Evolutionary conservation across 2,113 vertebrate species (phyloP), one percentile per base, ranked within the genome.

Genomic region (Andinoacara biseriatus): DNA sequence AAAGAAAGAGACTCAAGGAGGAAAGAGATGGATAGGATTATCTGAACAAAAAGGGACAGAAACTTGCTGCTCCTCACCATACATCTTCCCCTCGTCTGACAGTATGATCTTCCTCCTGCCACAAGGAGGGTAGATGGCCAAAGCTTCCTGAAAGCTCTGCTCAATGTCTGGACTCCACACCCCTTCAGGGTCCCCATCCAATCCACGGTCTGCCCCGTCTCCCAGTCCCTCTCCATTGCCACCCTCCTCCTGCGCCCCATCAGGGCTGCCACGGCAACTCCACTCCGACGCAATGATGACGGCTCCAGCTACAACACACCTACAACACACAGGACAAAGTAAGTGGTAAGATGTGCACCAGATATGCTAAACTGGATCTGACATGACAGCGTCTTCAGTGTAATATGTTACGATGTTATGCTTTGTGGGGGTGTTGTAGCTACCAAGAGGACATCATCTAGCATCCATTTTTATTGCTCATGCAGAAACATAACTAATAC

Each of bases 251-350:
- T 96, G 97, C 95, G 97, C 96, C 95, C 97, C 97, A 72, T 97
- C 97, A 94, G 98, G 98, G 96, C 98, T 99, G 96, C 96, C 95
- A 94, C 96, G 98, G 95, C 96, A 90, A 95, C 96, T 97, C 98
- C 98, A 99, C 96, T 97, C 98, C 96, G 98, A 97, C 96, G 97
- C 97, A 98, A 99, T 99, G 95, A 96, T 98, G 98, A 96, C 98
- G 97, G 97, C 96, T 98, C 93, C 94, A 90, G 94, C 96, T 78
- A 93, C 92, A 87, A 91, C 91, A 77, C 87, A 94, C 94, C 93
- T 90, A 26, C 3, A 78, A 84, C 33, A 87, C 11, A 84, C 1
- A 58, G 9, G 24, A 76, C 8, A 63, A 20, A 10, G 76, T 1
- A 31, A 52, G 49, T 52, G 52, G 18, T 54, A 54, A 20, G 18